phyloP scores from a whole-genome alignment of 2,888 invertebrate species.

The Polia nebulosa region DNA sequence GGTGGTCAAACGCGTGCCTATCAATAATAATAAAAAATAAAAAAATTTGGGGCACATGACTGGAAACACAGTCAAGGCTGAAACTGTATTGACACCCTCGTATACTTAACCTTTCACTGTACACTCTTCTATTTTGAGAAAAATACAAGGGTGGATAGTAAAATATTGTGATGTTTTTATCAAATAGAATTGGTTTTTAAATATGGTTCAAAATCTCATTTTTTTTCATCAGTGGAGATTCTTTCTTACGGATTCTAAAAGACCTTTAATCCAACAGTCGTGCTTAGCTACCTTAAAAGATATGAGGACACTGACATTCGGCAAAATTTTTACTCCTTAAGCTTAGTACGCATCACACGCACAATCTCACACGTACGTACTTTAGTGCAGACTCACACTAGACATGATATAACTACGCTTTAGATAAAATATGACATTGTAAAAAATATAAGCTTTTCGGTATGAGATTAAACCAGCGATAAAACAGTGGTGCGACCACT shows the following conservation, averaged over 20 bases:
- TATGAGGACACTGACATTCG: slow-evolving; percentile 17
- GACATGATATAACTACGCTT: slow-evolving; percentile 48
- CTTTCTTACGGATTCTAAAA: neutral
- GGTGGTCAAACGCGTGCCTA: too few species aligned
- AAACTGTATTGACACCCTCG: too few species aligned
- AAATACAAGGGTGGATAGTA: too few species aligned
- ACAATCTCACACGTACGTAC: slow-evolving; percentile 64
- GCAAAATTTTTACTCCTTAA: slow-evolving; percentile 29
- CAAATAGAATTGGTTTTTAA: too few species aligned
- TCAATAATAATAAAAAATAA: too few species aligned
- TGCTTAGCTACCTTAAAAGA: slow-evolving; percentile 17
- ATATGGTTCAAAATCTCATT: too few species aligned
- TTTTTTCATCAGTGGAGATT: neutral
- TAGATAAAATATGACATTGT: slow-evolving; percentile 43
- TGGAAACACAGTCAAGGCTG: neutral
- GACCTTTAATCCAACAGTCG: slow-evolving; percentile 1
- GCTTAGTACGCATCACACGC: slow-evolving; percentile 62
- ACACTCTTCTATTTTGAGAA: neutral
- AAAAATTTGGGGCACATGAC: neutral
- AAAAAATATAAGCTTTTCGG: slow-evolving; percentile 39
- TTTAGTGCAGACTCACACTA: slow-evolving; percentile 60
- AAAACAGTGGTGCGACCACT: slow-evolving; percentile 48
- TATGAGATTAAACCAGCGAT: slow-evolving; percentile 53
- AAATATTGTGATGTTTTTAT: neutral
- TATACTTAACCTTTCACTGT: neutral